Evolutionary conservation across 30 jellyfish, hydroid and myxozoan species (phyloP).

Genomic region (Aurelia aurita complex sp. Pacific): DNA sequence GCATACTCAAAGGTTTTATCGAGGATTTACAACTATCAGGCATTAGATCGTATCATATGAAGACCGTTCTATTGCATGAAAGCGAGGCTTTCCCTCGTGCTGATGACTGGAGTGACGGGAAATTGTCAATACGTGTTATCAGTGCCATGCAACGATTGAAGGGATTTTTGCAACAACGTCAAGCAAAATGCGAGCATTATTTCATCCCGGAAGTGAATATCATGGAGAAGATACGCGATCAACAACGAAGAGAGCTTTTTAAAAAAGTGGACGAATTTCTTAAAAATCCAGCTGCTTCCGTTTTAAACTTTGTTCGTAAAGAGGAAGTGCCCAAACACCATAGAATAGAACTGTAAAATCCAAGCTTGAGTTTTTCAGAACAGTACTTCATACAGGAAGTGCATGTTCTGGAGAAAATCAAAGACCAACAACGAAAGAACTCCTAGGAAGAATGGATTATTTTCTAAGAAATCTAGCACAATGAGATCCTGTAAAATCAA

Average conservation of each 20-base stretch:
- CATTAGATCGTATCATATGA: constrained; percentile 49
- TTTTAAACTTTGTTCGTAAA: neutral
- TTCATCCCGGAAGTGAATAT: constrained; percentile 19
- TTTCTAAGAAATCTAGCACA: too few relatives aligned
- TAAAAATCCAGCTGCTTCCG: constrained; percentile 6
- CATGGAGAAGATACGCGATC: constrained; percentile 2
- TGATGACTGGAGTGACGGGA: too few relatives aligned
- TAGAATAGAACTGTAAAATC: neutral
- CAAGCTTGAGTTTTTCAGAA: too few relatives aligned
- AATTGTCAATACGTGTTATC: neutral
- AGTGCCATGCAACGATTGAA: constrained; percentile 6
- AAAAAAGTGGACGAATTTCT: constrained; percentile 4
- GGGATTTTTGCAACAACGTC: neutral
- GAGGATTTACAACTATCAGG: constrained; percentile 30
- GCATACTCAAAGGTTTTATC: constrained; percentile 50
- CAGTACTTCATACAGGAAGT: too few relatives aligned
- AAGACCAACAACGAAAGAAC: too few relatives aligned
- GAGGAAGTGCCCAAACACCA: neutral
- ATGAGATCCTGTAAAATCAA: too few relatives aligned
- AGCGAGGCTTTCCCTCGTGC: too few relatives aligned
- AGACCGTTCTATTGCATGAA: too few relatives aligned
- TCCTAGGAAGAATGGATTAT: too few relatives aligned
- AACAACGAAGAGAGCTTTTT: neutral
- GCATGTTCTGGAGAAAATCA: too few relatives aligned
- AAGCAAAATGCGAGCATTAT: constrained; percentile 21